Percentiles rank a stretch among this genome's conserved stretches.
These are phyloP conservation scores for Microctonus brassicae DNA, from an alignment of 2,888 invertebrate species.

Conservation along the genomic window DNA sequence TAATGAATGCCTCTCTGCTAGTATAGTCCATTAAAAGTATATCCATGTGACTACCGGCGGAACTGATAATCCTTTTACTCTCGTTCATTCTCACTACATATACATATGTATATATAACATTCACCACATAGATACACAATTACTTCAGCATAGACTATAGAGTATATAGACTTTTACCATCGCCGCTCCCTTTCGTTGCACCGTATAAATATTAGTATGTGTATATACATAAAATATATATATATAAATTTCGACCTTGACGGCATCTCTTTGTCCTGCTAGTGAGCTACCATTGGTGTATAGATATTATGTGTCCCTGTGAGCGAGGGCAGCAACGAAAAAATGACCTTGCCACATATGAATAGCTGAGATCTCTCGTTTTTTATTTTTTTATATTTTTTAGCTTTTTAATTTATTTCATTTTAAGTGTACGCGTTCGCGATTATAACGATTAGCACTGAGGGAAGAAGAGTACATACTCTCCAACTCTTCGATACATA, in stretches of 20 bases:
- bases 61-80: constrained; percentile 35
- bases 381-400: background rate
- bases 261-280: background rate
- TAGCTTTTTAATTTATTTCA: background rate
- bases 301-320: background rate
- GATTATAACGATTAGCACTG: constrained; percentile 41
- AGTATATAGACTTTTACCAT: too few species aligned
- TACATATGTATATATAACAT: background rate
- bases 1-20: constrained; percentile 30
- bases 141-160: too few species aligned
- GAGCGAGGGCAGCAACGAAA: background rate
- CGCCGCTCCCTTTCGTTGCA: too few species aligned
- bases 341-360: background rate
- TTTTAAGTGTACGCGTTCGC: constrained; percentile 36
- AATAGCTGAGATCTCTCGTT: background rate
- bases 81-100: constrained; percentile 2
- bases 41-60: constrained; percentile 30
- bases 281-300: background rate
- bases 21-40: constrained; percentile 41
- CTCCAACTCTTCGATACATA: constrained; percentile 42
- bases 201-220: background rate
- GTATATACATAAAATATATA: background rate
- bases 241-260: background rate
- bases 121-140: background rate
- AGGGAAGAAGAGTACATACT: constrained; percentile 18